These are phyloP conservation scores for Diorhabda elongata DNA, from an alignment of 1,140 invertebrate genomes.

Conservation along the genomic window DNA sequence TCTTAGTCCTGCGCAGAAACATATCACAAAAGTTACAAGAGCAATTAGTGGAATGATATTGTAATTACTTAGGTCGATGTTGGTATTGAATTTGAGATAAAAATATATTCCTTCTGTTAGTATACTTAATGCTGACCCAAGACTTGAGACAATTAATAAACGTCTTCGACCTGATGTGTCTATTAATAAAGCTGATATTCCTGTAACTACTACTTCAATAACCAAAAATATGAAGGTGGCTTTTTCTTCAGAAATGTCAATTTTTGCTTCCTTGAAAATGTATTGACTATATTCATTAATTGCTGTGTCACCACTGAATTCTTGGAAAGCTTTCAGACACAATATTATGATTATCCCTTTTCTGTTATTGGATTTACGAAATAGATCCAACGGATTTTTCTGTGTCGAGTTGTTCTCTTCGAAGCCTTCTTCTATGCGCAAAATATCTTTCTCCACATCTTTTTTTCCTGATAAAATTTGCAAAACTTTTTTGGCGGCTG, in stretches of 20 bases:
- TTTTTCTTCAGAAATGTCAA: constrained; percentile 39
- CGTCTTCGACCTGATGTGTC: constrained; percentile 68
- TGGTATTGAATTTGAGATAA: constrained; percentile 28
- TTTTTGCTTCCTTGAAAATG: constrained; percentile 60
- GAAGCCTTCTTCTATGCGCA: background rate
- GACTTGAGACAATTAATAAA: constrained; percentile 59
- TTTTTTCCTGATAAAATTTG: background rate
- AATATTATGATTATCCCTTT: constrained; percentile 62
- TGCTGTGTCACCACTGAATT: constrained; percentile 71
- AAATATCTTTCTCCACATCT: background rate
- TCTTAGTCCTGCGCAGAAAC: constrained; percentile 65
- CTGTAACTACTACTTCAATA: constrained; percentile 62
- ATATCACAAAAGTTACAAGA: constrained; percentile 65
- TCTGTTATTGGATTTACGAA: constrained; percentile 56
- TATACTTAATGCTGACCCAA: constrained; percentile 53
- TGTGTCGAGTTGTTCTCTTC: background rate
- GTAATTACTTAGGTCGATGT: constrained; percentile 30
- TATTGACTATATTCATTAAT: constrained; percentile 71
- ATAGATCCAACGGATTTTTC: constrained; percentile 38
- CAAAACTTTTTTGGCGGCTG: background rate
- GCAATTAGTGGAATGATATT: constrained; percentile 57
- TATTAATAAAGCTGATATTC: constrained; percentile 61
- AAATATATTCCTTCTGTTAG: constrained; percentile 59
- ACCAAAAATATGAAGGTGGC: constrained; percentile 58
- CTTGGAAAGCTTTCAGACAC: constrained; percentile 67